Base-by-base conservation (phyloP, 2,888 invertebrate genomes). In the Cepaea hortensis region DNA sequence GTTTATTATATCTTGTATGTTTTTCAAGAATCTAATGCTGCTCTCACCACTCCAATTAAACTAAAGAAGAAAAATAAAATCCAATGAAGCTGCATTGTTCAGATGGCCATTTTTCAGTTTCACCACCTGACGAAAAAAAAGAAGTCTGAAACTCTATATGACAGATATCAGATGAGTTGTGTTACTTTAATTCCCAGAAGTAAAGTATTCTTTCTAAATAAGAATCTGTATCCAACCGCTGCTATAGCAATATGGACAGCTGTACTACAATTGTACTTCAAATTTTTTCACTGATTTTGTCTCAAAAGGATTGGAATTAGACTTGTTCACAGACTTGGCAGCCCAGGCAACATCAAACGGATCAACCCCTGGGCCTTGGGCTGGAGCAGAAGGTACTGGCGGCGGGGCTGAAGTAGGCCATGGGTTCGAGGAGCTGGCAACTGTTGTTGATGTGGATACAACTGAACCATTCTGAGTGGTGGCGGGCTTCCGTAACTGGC, bases 341-440 rank as follows among this genome's bases (percentile, higher is more conserved):
- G 96, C 97, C 97, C 97, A 97, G 91, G 97, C 97, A n/a, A 97
- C 97, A 93, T 97, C 97, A 93, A 97, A 97, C 0, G 97, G 97
- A 95, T 97, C 97, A 55, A 93, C 90, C 3, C 86, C 89, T 20
- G 88, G 89, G n/a, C 87, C 87, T 81, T 77, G 86, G 84, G 82
- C n/a, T 23, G 82, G 55, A 6, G 81, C 79, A 80, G 89, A 89
- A 20, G 89, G 87, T 76, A 87, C 88, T 83, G 88, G 88, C 87
- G 88, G 88, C 87, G 87, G 89, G 46, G 90, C 68, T 46, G 89
- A 70, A 20, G 86, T 85, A 7, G 85, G 87, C 84, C 87, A 87
- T 18, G 86, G 84, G 23, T 87, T 86, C 0, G 88, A 88, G 83
- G 86, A 87, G 48, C 88, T 82, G 35, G 88, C 62, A 20, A 81